Percentiles rank a stretch among this genome's conserved stretches.
Conservation (phyloP, 2,888 invertebrate species). For the Chrysotoxum bicinctum region DNA sequence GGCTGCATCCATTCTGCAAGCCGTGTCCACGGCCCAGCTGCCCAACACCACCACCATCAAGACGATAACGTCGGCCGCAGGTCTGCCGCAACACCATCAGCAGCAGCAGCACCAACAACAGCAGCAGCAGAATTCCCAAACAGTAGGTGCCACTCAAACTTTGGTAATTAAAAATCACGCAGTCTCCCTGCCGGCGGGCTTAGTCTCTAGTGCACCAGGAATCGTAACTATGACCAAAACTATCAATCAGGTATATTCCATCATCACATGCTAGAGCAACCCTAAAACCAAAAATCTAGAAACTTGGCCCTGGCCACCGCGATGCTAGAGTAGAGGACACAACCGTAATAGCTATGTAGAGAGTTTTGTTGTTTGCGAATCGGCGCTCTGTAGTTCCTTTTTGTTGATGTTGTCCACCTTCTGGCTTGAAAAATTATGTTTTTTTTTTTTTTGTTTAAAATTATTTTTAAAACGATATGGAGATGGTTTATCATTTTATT, state of each 20-base stretch:
- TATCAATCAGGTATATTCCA: slow-evolving; percentile 80
- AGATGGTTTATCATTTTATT: neutral
- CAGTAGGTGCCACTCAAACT: slow-evolving; percentile 82
- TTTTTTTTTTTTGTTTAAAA: slow-evolving; percentile 1
- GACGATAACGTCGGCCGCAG: slow-evolving; percentile 79
- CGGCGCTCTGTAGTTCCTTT: neutral
- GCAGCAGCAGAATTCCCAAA: slow-evolving; percentile 76
- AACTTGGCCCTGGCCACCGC: neutral
- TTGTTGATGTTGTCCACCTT: slow-evolving; percentile 27
- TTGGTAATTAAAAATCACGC: slow-evolving; percentile 82
- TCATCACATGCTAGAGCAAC: slow-evolving; percentile 75
- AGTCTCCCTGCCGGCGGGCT: slow-evolving; percentile 83
- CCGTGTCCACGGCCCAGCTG: slow-evolving; percentile 83
- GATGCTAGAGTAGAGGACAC: slow-evolving; percentile 40
- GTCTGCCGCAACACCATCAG: slow-evolving; percentile 77
- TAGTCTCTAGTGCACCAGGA: slow-evolving; percentile 84
- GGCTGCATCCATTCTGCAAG: slow-evolving; percentile 79
- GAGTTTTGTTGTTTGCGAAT: slow-evolving; percentile 20
- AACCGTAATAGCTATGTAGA: slow-evolving; percentile 36
- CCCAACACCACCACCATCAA: slow-evolving; percentile 81
- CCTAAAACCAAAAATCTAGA: slow-evolving; percentile 4
- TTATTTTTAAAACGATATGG: neutral
- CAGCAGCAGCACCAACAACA: slow-evolving; percentile 76
- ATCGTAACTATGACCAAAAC: slow-evolving; percentile 86
- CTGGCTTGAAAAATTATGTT: neutral